Evolutionary conservation across 2,797 vertebrate genomes (phyloP).

Genomic region (Tauraco hartlaubi): DNA sequence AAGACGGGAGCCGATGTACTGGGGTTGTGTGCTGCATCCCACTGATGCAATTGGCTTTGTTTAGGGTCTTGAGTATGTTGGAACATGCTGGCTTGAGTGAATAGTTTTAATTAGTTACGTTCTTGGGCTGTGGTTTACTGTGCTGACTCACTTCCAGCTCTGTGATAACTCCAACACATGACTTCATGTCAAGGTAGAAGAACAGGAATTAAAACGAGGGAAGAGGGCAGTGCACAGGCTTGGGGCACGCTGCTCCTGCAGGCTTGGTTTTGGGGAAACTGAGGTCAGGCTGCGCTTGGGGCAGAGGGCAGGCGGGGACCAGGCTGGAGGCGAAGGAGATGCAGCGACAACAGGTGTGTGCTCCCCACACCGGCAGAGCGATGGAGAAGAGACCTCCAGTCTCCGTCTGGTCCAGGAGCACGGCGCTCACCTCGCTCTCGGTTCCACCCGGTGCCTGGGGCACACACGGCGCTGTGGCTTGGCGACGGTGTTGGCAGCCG

Average conservation of each 20-base stretch:
- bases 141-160: slow-evolving; percentile 62
- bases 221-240: not conserved
- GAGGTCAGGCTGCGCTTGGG: not conserved
- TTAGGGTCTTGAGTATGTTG: not conserved
- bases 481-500: fast-evolving
- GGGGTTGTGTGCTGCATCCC: not conserved
- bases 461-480: fast-evolving
- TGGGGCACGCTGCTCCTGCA: not conserved
- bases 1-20: not conserved
- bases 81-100: not conserved
- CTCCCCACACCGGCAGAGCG: fast-evolving
- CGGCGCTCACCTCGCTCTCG: not conserved
- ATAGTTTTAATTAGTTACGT: not conserved
- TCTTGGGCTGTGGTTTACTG: slow-evolving; percentile 27
- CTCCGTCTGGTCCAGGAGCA: too few species aligned
- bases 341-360: fast-evolving
- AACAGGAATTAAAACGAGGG: not conserved
- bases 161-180: not conserved
- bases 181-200: not conserved
- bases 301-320: fast-evolving
- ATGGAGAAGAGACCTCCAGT: not conserved
- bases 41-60: not conserved
- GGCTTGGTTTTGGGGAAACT: not conserved
- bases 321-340: not conserved
- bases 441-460: fast-evolving